Evolutionary conservation across 1,140 invertebrate species (phyloP).

Genomic region (Cryptotermes secundus): DNA sequence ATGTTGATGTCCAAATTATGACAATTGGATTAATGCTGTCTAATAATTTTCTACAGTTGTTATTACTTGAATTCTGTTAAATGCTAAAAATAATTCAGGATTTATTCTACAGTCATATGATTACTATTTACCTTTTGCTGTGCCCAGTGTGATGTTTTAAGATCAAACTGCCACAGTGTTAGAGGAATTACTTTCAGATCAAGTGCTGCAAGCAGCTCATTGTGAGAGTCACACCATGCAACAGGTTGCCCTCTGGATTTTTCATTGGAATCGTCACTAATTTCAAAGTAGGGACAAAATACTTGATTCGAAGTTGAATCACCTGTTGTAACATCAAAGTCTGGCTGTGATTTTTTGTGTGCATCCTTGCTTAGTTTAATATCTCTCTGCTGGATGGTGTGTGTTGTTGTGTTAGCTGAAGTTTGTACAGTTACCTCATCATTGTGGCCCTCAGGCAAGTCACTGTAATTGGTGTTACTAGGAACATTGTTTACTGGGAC

Average conservation of each 20-base stretch:
- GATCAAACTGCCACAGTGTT: slow-evolving; percentile 28
- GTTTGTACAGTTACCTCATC: neutral
- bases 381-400: neutral
- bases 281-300: slow-evolving; percentile 30
- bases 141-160: slow-evolving; percentile 22
- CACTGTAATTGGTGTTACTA: neutral
- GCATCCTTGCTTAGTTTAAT: neutral
- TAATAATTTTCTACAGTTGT: too few relatives aligned
- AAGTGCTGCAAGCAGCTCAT: slow-evolving; percentile 21
- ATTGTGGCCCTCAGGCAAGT: neutral
- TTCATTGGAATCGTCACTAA: neutral
- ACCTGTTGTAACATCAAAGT: neutral
- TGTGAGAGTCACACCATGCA: slow-evolving; percentile 28
- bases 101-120: neutral
- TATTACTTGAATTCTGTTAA: neutral
- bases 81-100: too few relatives aligned
- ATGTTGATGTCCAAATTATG: too few relatives aligned
- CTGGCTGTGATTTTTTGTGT: neutral
- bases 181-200: slow-evolving; percentile 21
- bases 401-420: neutral
- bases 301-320: neutral
- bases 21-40: too few relatives aligned
- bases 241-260: slow-evolving; percentile 21
- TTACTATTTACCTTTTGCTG: slow-evolving; percentile 11
- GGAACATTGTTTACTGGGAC: neutral